Evolutionary conservation across 2,797 vertebrate species (phyloP).

Genomic region (Myioborus miniatus): DNA sequence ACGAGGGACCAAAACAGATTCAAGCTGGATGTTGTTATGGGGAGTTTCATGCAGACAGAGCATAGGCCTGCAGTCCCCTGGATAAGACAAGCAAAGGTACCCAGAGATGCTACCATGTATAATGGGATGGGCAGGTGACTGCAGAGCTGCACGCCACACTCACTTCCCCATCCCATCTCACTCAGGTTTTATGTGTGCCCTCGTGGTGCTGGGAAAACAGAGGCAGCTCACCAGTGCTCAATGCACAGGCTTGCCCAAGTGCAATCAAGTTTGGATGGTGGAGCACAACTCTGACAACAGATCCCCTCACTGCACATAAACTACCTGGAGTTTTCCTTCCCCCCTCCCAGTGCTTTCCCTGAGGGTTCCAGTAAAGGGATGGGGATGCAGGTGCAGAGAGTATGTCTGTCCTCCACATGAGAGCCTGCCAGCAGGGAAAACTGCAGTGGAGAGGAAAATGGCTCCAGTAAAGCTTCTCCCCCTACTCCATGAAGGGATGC

Average conservation of each 20-base stretch:
- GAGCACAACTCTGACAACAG: background rate
- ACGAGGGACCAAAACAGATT: background rate
- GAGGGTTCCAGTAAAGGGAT: background rate
- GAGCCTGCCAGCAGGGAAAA: background rate
- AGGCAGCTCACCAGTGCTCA: background rate
- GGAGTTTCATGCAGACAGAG: background rate
- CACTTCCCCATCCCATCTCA: background rate
- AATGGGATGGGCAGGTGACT: background rate
- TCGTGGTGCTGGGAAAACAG: accelerated
- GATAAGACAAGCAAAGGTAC: background rate
- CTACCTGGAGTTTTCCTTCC: background rate
- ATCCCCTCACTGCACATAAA: background rate
- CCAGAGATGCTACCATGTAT: background rate
- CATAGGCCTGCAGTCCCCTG: background rate
- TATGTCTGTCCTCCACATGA: background rate
- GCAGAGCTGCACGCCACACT: background rate
- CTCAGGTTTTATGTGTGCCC: background rate
- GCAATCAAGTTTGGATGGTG: background rate
- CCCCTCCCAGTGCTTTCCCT: background rate
- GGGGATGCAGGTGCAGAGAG: background rate
- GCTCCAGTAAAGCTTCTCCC: background rate
- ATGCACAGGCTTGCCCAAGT: background rate
- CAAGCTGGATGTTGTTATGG: background rate
- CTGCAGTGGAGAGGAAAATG: background rate
- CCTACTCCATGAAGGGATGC: accelerated